Percentiles rank a stretch among this genome's conserved stretches.
Evolutionary conservation across 2,113 vertebrate species (phyloP).

Genomic region (Eublepharis macularius): DNA sequence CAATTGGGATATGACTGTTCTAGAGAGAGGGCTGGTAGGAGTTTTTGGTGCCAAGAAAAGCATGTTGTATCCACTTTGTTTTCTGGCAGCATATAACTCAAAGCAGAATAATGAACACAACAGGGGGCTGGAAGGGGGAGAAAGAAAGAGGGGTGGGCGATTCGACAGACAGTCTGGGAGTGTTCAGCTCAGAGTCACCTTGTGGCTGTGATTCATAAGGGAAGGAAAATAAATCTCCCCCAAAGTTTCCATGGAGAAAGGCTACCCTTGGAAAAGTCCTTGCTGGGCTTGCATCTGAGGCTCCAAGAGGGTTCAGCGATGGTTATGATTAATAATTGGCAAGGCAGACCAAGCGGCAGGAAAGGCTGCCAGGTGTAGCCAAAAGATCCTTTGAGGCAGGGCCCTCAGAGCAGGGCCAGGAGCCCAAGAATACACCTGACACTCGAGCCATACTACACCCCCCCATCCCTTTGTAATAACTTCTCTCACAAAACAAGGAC

Average conservation of each 20-base stretch:
- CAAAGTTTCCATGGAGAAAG: constrained; percentile 21
- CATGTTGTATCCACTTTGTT: constrained; percentile 7
- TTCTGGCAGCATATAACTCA: constrained; percentile 29
- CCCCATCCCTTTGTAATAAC: neutral
- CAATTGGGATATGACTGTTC: neutral
- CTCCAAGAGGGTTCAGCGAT: neutral
- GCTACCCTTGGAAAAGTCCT: neutral
- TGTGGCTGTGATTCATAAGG: constrained; percentile 19
- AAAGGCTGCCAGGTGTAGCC: too few relatives aligned
- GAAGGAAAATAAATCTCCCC: constrained; percentile 5
- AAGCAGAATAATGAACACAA: constrained; percentile 11
- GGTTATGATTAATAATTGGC: neutral
- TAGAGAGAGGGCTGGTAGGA: constrained; percentile 36
- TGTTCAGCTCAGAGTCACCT: constrained; percentile 46
- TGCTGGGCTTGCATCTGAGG: constrained; percentile 9
- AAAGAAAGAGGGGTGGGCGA: neutral
- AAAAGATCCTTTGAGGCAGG: neutral
- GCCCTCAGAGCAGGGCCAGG: neutral
- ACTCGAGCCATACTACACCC: too few relatives aligned
- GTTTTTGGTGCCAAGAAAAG: constrained; percentile 27
- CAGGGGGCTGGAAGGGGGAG: constrained; percentile 1
- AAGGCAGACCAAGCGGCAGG: neutral
- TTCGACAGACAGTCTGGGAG: constrained; percentile 26
- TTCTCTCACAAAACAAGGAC: neutral
- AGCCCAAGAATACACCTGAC: neutral